A percentile compares a stretch with the other conserved stretches of the same genome.
Evolutionary conservation across 2,888 invertebrate species (phyloP).

Genomic region (Cheilosia vulpina): DNA sequence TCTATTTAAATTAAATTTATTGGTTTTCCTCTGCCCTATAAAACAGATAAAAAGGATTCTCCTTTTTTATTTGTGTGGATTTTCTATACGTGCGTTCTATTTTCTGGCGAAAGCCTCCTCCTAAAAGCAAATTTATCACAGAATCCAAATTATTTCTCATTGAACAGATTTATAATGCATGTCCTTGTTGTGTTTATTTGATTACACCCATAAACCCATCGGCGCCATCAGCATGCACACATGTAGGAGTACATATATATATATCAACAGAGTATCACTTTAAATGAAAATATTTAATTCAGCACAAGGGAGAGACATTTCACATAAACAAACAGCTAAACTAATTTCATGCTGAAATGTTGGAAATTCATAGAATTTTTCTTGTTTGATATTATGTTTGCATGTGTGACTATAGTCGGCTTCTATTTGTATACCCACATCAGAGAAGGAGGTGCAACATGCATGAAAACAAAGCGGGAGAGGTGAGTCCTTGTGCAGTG

Average conservation of each 20-base stretch:
- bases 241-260: neutral
- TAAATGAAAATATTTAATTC: slow-evolving; percentile 43
- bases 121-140: slow-evolving; percentile 15
- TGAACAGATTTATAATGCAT: slow-evolving; percentile 53
- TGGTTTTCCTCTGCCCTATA: neutral
- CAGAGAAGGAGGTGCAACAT: slow-evolving; percentile 17
- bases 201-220: slow-evolving; percentile 39
- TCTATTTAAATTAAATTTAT: neutral
- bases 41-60: slow-evolving; percentile 32
- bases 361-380: slow-evolving; percentile 15
- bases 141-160: slow-evolving; percentile 52
- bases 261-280: neutral
- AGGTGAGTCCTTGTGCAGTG: neutral
- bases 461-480: slow-evolving; percentile 33
- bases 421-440: neutral
- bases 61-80: neutral
- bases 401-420: neutral
- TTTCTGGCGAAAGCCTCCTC: slow-evolving; percentile 6
- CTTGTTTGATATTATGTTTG: neutral
- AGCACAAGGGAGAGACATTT: slow-evolving; percentile 10
- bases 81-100: neutral
- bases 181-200: slow-evolving; percentile 55
- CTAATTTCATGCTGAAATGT: slow-evolving; percentile 34
- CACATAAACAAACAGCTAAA: slow-evolving; percentile 21
- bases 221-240: neutral